A percentile compares a stretch with the other conserved stretches of the same genome.
Evolutionary conservation across 2,797 vertebrate genomes (phyloP).

Genomic region (Myiotriccus ornatus): DNA sequence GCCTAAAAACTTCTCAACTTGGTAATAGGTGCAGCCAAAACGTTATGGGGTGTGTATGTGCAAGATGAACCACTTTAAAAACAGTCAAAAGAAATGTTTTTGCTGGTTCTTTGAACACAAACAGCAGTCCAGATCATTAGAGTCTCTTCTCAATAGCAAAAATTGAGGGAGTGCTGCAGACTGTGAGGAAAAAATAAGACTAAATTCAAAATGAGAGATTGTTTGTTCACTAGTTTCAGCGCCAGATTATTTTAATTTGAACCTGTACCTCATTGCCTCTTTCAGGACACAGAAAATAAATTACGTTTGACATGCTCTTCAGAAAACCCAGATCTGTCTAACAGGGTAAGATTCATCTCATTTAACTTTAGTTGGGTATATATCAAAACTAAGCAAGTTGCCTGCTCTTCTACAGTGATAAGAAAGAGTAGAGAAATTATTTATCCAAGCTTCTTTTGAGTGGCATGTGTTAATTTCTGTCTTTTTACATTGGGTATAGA

Average conservation of each 20-base stretch:
- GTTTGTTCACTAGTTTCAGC: not conserved
- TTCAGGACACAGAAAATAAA: slow-evolving; percentile 17
- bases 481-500: not conserved
- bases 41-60: not conserved
- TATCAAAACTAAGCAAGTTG: not conserved
- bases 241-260: not conserved
- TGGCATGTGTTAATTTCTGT: not conserved
- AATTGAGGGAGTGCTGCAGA: not conserved
- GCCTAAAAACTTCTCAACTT: not conserved
- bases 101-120: not conserved
- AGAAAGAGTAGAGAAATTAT: not conserved
- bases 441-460: not conserved
- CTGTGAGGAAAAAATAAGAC: not conserved
- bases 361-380: not conserved
- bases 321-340: not conserved
- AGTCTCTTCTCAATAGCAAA: not conserved
- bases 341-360: not conserved
- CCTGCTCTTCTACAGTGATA: not conserved
- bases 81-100: not conserved
- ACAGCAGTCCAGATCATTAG: not conserved
- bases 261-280: not conserved
- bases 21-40: not conserved
- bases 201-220: not conserved
- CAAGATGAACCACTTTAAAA: not conserved
- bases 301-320: not conserved